A percentile compares a stretch with the other conserved stretches of the same genome.
phyloP scores from a whole-genome alignment of 2,888 invertebrate genomes.

The Yponomeuta malinellus region DNA sequence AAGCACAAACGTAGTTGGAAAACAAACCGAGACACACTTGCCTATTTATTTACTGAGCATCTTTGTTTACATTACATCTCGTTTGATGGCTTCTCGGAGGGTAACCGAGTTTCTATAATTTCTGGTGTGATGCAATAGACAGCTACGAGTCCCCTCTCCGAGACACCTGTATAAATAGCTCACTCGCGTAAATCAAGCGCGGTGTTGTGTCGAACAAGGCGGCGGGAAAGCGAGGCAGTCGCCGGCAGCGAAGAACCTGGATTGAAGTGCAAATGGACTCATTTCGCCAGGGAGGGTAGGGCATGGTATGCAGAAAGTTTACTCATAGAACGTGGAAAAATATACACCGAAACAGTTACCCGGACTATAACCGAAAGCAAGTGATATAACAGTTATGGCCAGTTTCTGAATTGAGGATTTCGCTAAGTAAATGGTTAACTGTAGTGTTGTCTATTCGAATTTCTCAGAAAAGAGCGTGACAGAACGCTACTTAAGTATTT shows the following conservation, averaged over 20 bases:
- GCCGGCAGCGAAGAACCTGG: constrained; percentile 68
- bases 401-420: too few species aligned
- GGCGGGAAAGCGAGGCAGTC: constrained; percentile 50
- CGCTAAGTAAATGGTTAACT: too few species aligned
- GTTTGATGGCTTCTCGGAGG: background rate
- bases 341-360: too few species aligned
- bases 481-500: too few species aligned
- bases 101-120: background rate
- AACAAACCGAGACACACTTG: background rate
- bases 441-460: too few species aligned
- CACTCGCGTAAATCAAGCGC: constrained; percentile 6
- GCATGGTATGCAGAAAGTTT: background rate
- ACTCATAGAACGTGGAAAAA: background rate
- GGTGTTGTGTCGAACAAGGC: constrained; percentile 21
- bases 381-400: too few species aligned
- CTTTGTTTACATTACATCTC: background rate
- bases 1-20: background rate
- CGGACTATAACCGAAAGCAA: too few species aligned
- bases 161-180: constrained; percentile 5
- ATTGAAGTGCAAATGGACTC: constrained; percentile 73
- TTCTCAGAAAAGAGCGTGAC: too few species aligned
- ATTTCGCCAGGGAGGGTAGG: constrained; percentile 38
- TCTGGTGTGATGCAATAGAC: background rate
- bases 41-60: background rate
- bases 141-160: background rate